Evolutionary conservation across 1,140 invertebrate species (phyloP), one percentile per base, ranked within the genome.

Genomic region (Gryllus bimaculatus): DNA sequence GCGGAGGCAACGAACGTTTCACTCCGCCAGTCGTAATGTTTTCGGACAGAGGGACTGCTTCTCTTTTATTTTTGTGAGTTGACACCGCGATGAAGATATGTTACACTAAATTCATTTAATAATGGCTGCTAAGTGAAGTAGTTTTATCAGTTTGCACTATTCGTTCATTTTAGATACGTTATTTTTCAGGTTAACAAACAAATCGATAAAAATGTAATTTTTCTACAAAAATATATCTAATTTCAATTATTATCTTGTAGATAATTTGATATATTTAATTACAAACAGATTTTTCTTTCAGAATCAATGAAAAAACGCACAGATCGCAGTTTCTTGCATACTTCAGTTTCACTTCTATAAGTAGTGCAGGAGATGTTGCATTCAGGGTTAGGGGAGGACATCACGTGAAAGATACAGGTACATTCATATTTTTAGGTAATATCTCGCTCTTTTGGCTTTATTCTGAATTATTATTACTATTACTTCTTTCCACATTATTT

Each of bases 241-340:
- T 39, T 39, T 39, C 26, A 39, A 39, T 39, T 1, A 39, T 39
- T 39, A 39, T 39, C 26, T 39, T 39, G 26, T 39, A 39, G 26
- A 39, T 39, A 2, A 39, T 39, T 39, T 39, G 26, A 66, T 66
- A 3, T 3, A 66, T 3, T 18, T 66, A 66, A 7, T 66, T 66
- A 66, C 54, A 13, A 66, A 66, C 2, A 66, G 18, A 76, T 83
- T 79, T 85, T 83, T 85, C 83, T 88, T 87, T 66, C 88, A 93
- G 92, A 84, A 90, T 93, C 85, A 91, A 89, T 83, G 91, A 92
- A 82, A 89, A 89, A 82, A 93, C 92, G 15, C 85, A 88, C 79
- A 88, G 92, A 81, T 93, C 92, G 13, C 92, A 93, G 84, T 92
- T 94, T 84, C 87, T 93, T 82, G 92, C 92, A 48, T 93, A 93